These are phyloP conservation scores for Orbicella faveolata DNA, from an alignment of 64 coral and sea anemone genomes.

Conservation along the genomic window DNA sequence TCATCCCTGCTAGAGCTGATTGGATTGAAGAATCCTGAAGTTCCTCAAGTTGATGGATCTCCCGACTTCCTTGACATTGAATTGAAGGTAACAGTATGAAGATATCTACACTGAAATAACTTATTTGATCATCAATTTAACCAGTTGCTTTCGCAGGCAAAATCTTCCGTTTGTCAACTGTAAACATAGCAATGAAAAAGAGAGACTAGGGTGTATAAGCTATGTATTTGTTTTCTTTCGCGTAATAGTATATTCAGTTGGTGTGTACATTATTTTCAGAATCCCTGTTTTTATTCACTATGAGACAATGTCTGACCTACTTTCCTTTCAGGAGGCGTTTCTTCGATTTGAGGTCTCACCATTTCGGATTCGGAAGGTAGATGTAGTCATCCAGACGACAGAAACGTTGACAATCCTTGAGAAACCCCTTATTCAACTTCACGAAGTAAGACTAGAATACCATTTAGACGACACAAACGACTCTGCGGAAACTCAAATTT, in stretches of 20 bases:
- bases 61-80: constrained; percentile 21
- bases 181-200: no score
- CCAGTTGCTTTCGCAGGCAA: no score
- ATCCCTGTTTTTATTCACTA: no score
- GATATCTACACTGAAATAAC: no score
- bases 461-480: not conserved
- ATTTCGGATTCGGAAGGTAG: not conserved
- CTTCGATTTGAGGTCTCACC: constrained; percentile 1
- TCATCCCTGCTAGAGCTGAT: not conserved
- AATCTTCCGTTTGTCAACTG: no score
- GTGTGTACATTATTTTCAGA: no score
- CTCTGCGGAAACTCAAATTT: not conserved
- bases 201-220: no score
- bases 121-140: no score
- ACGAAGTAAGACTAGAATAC: not conserved
- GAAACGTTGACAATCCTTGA: not conserved
- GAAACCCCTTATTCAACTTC: not conserved
- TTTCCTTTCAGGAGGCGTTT: not conserved
- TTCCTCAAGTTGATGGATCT: constrained; percentile 20
- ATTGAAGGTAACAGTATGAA: not conserved
- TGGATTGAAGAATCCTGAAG: not conserved
- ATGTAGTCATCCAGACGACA: not conserved
- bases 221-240: no score
- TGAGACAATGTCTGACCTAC: no score
- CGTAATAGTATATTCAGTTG: no score